Evolutionary conservation across 2,113 vertebrate genomes (phyloP).

Genomic region (Gymnogyps californianus): DNA sequence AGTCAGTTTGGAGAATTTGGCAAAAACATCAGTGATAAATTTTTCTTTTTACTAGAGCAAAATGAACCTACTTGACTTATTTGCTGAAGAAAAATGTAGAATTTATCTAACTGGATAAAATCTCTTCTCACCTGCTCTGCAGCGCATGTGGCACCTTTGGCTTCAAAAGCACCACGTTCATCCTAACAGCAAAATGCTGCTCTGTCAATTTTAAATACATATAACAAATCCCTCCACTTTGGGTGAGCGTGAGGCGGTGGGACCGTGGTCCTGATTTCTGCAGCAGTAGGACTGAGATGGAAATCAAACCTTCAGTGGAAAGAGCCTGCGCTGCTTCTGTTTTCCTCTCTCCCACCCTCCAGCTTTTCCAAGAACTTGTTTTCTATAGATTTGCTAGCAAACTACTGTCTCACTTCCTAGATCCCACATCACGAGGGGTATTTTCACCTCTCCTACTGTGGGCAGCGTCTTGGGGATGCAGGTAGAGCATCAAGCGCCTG

Average conservation of each 20-base stretch:
- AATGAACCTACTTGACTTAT: background rate
- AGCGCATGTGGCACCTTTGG: fast-evolving
- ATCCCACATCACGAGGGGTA: too few relatives aligned
- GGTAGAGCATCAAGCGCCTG: background rate
- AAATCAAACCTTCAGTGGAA: background rate
- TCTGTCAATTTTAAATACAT: background rate
- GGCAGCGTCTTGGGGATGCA: too few relatives aligned
- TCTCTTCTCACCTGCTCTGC: background rate
- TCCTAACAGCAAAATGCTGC: background rate
- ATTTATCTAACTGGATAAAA: background rate
- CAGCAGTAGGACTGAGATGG: background rate
- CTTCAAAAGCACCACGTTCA: background rate
- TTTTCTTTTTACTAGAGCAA: background rate
- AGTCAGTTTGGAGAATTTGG: background rate
- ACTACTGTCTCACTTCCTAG: background rate
- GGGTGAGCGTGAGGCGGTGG: fast-evolving
- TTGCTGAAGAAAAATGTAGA: background rate
- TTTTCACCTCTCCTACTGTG: background rate
- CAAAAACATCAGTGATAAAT: background rate
- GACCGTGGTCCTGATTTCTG: background rate
- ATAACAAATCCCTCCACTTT: background rate
- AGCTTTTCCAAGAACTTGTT: background rate
- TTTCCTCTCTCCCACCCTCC: background rate
- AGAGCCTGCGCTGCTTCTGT: fast-evolving
- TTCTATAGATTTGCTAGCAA: background rate